Conservation (phyloP, 2,113 vertebrate genomes). For the Gymnocephalus cernua region DNA sequence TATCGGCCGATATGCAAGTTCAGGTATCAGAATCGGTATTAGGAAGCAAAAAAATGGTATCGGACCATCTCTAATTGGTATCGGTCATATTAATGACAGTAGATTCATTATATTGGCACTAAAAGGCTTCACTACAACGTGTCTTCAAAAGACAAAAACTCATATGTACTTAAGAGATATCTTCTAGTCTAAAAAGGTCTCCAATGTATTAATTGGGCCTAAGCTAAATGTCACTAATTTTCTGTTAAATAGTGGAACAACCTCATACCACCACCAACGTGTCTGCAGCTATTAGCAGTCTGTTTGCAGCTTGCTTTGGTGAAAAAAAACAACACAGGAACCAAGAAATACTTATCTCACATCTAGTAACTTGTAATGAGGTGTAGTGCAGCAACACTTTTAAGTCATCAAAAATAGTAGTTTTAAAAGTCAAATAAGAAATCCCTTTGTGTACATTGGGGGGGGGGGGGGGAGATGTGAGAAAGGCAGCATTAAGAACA, state of each 20-base stretch:
- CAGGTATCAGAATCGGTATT: too few species aligned
- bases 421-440: conserved; percentile 7
- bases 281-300: conserved; percentile 30
- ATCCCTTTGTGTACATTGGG: neutral
- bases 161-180: neutral
- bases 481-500: neutral
- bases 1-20: too few species aligned
- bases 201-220: neutral
- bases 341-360: conserved; percentile 20
- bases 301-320: conserved; percentile 36
- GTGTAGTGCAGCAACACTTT: neutral
- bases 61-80: too few species aligned
- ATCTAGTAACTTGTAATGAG: conserved; percentile 3
- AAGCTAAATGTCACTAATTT: neutral
- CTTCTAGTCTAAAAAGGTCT: too few species aligned
- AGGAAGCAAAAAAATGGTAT: too few species aligned
- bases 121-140: neutral
- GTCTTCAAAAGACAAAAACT: neutral
- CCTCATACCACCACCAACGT: neutral
- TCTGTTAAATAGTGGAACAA: neutral
- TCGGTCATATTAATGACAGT: neutral
- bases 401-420: conserved; percentile 4
- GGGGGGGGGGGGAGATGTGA: neutral
- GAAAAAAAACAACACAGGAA: conserved; percentile 56
- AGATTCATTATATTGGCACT: neutral